Conservation (phyloP, 2,888 invertebrate genomes). For the Drosophila prolongata region DNA sequence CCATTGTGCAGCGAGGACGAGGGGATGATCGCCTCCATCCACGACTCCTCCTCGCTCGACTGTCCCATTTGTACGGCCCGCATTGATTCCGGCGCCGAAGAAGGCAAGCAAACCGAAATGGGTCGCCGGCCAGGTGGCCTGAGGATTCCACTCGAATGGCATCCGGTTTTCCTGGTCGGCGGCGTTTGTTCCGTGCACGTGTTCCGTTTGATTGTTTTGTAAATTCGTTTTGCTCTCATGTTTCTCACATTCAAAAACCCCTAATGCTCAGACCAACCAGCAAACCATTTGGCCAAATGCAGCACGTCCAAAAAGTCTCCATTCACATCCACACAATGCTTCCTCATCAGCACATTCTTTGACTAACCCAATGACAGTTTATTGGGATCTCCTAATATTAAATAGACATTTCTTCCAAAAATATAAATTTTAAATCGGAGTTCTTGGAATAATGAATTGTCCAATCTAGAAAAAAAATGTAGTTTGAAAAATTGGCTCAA, state of each 20-base stretch:
- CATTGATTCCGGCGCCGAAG: slow-evolving; percentile 63
- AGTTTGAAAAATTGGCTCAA: no score
- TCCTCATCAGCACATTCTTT: slow-evolving; percentile 35
- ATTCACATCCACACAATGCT: slow-evolving; percentile 34
- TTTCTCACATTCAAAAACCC: slow-evolving; percentile 26
- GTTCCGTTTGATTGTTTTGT: slow-evolving; percentile 76
- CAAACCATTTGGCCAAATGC: slow-evolving; percentile 53
- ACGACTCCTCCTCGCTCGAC: slow-evolving; percentile 69
- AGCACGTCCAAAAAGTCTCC: slow-evolving; percentile 53
- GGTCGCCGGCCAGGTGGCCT: slow-evolving; percentile 50
- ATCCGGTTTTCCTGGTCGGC: slow-evolving; percentile 44
- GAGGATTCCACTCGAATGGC: slow-evolving; percentile 14
- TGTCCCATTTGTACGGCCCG: slow-evolving; percentile 76
- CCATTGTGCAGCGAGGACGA: slow-evolving; percentile 73
- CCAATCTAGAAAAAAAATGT: no score
- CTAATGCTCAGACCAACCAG: slow-evolving; percentile 21
- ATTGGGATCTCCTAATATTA: no score
- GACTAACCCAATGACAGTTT: slow-evolving; percentile 27
- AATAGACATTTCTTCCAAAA: no score
- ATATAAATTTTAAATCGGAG: no score
- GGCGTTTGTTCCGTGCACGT: slow-evolving; percentile 68
- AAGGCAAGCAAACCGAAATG: slow-evolving; percentile 82
- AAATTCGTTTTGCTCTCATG: slow-evolving; percentile 75
- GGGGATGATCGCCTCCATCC: slow-evolving; percentile 47
- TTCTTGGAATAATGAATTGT: no score